Evolutionary conservation across 37 sponge, comb jelly and placozoan species (phyloP).

Genomic region (Eunapius fragilis): DNA sequence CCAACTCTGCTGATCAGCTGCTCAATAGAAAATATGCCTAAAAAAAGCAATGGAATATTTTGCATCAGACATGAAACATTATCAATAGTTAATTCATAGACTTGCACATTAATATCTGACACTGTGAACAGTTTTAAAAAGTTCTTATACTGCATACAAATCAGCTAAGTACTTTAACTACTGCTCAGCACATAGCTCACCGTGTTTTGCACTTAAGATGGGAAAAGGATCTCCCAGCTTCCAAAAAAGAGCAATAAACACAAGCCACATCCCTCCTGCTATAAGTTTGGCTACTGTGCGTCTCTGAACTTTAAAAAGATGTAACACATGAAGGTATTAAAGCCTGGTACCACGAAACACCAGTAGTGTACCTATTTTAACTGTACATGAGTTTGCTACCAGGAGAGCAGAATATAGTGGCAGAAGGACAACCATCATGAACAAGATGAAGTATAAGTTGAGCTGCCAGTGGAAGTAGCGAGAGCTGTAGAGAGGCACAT

Average conservation of each 20-base stretch:
- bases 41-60: background rate
- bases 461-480: slow-evolving; percentile 94
- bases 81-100: too few species aligned
- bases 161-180: too few species aligned
- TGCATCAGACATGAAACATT: too few species aligned
- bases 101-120: too few species aligned
- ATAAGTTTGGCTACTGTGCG: slow-evolving; percentile 19
- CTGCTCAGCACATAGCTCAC: slow-evolving; percentile 8
- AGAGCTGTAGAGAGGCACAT: slow-evolving; percentile 68
- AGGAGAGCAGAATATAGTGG: slow-evolving; percentile 85
- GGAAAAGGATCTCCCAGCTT: slow-evolving; percentile 97
- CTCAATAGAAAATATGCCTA: slow-evolving; percentile 93
- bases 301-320: slow-evolving; percentile 16
- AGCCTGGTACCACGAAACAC: background rate
- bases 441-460: slow-evolving; percentile 82
- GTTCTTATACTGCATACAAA: too few species aligned
- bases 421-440: slow-evolving; percentile 84
- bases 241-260: slow-evolving; percentile 96
- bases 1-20: slow-evolving; percentile 97
- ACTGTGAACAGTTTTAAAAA: too few species aligned
- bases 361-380: slow-evolving; percentile 64
- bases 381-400: slow-evolving; percentile 52
- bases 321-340: background rate
- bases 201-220: slow-evolving; percentile 87
- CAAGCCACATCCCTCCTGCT: slow-evolving; percentile 69